phyloP scores from a whole-genome alignment of 2,888 invertebrate genomes.

The Lepidochitona cinerea region DNA sequence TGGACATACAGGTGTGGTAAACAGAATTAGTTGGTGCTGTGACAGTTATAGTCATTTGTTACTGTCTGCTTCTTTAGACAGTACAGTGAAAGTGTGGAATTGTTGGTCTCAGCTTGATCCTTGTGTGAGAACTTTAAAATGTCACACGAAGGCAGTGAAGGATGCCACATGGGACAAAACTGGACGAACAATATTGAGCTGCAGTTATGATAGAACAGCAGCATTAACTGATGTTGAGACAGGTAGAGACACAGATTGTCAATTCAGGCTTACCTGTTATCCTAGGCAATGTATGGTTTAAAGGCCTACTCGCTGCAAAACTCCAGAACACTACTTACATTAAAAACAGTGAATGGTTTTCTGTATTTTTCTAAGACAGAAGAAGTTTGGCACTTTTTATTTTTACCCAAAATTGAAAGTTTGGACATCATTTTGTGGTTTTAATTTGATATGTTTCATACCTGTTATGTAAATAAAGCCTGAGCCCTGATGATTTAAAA shows the following conservation, averaged over 20 bases:
- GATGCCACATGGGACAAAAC: slow-evolving; percentile 63
- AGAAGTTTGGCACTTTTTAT: no score
- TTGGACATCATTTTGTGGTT: no score
- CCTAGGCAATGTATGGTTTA: no score
- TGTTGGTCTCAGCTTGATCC: slow-evolving; percentile 50
- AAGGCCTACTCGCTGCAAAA: no score
- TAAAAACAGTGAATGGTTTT: no score
- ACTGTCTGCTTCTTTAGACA: slow-evolving; percentile 66
- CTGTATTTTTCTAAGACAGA: no score
- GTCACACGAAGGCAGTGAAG: slow-evolving; percentile 62
- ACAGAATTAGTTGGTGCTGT: slow-evolving; percentile 62
- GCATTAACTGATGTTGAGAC: slow-evolving; percentile 62
- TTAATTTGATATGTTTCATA: no score
- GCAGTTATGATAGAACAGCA: slow-evolving; percentile 66
- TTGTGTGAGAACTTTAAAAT: slow-evolving; percentile 42
- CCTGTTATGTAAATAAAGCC: no score
- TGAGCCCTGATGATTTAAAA: no score
- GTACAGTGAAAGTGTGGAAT: slow-evolving; percentile 66
- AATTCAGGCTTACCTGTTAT: no score
- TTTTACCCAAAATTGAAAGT: no score
- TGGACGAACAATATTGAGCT: slow-evolving; percentile 56
- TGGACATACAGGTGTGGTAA: slow-evolving; percentile 57
- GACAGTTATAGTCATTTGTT: slow-evolving; percentile 63
- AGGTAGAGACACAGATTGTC: slow-evolving; percentile 52
- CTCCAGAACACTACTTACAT: no score